phyloP scores from a whole-genome alignment of 1,140 invertebrate genomes.

The Drepana arcuata region DNA sequence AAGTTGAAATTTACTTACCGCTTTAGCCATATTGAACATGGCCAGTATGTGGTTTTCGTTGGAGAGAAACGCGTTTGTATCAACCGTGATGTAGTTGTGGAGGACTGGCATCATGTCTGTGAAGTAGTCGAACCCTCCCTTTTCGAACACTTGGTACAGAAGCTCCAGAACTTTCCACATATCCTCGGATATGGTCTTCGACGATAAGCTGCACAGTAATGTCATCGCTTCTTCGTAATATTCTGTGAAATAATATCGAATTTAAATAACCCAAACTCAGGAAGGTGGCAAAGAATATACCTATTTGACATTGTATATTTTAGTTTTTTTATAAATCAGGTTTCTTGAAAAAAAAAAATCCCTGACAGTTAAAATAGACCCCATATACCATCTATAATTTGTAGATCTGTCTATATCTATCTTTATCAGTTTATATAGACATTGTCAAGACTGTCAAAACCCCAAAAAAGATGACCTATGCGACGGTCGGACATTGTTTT shows the following conservation, averaged over 20 bases:
- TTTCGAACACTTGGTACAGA: slow-evolving; percentile 84
- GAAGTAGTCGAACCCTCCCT: slow-evolving; percentile 97
- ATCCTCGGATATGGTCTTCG: slow-evolving; percentile 88
- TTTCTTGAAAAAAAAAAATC: no score
- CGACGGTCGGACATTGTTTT: no score
- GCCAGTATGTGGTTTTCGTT: slow-evolving; percentile 92
- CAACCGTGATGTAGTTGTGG: slow-evolving; percentile 97
- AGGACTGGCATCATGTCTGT: slow-evolving; percentile 99
- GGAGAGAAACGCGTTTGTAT: slow-evolving; percentile 92
- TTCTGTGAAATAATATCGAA: slow-evolving; percentile 75
- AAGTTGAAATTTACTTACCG: slow-evolving; percentile 71
- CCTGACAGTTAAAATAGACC: no score
- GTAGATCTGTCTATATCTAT: no score
- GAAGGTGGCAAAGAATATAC: no score
- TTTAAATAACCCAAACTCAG: no score
- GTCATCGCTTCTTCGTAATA: slow-evolving; percentile 97
- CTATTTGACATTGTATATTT: no score
- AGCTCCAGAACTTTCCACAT: slow-evolving; percentile 98
- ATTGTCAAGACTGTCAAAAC: no score
- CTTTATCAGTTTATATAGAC: no score
- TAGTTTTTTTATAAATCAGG: no score
- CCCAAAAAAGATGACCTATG: no score
- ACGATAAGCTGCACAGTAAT: slow-evolving; percentile 93
- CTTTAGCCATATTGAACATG: slow-evolving; percentile 97
- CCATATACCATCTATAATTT: no score